Conservation (phyloP, 2,888 invertebrate genomes). For the Diplolepis rosae region DNA sequence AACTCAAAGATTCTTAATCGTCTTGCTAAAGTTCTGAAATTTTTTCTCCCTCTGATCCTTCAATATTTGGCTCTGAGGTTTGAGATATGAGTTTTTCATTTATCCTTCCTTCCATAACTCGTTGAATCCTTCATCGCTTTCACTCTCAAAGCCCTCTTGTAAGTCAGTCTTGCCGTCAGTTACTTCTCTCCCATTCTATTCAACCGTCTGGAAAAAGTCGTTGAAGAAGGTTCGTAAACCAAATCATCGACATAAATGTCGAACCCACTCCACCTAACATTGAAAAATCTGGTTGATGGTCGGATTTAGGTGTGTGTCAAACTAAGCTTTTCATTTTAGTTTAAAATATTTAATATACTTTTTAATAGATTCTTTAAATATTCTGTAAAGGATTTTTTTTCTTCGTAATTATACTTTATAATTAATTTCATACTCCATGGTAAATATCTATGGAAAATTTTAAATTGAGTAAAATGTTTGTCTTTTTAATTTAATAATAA, state of each 20-base stretch:
- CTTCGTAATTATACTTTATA: too few species aligned
- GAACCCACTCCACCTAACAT: conserved; percentile 4
- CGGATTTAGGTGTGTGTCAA: conserved; percentile 14
- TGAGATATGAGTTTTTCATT: conserved; percentile 22
- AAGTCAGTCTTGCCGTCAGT: conserved; percentile 22
- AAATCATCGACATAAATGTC: conserved; percentile 29
- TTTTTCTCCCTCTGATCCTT: conserved; percentile 9
- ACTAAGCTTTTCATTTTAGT: conserved; percentile 12
- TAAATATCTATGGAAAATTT: background rate
- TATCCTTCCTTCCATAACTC: conserved; percentile 17
- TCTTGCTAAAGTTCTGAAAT: conserved; percentile 4
- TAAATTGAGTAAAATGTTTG: too few species aligned
- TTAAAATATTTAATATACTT: background rate
- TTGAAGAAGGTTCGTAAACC: conserved; percentile 26
- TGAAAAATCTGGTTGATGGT: conserved; percentile 25
- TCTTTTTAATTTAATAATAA: conserved; percentile 7
- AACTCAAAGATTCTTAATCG: background rate
- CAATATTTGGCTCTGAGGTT: conserved; percentile 25
- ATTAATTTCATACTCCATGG: too few species aligned
- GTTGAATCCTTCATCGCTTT: conserved; percentile 31
- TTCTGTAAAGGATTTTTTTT: background rate
- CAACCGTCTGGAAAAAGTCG: conserved; percentile 31
- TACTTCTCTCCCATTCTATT: conserved; percentile 7
- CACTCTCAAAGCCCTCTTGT: conserved; percentile 26
- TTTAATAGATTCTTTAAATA: background rate